Percentiles rank a stretch among this genome's conserved stretches.
These are phyloP conservation scores for Pseudocheirus occidentalis DNA, from an alignment of 2,797 vertebrate species.

Conservation along the genomic window DNA sequence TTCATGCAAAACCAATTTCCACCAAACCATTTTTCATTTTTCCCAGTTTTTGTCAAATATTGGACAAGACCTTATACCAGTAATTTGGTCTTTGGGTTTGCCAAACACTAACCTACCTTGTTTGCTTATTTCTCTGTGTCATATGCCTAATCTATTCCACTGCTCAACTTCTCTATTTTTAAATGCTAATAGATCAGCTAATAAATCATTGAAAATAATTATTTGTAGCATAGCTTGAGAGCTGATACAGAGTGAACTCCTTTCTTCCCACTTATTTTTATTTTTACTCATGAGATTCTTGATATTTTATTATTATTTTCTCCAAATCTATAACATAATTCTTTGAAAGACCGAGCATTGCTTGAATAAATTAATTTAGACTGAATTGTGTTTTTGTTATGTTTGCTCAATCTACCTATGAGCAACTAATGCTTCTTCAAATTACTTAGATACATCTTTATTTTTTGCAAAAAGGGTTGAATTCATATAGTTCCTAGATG, in stretches of 20 bases:
- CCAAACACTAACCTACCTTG: background rate
- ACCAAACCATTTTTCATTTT: no score
- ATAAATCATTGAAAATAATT: background rate
- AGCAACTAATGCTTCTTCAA: background rate
- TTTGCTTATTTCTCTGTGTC: background rate
- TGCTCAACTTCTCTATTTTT: background rate
- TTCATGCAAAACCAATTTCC: no score
- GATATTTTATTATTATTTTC: no score
- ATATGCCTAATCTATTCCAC: background rate
- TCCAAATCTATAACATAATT: no score
- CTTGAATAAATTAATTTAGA: no score
- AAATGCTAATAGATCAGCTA: background rate
- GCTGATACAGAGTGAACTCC: no score
- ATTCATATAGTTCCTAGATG: background rate
- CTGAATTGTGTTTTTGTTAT: background rate
- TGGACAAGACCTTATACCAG: background rate
- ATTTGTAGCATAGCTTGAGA: background rate
- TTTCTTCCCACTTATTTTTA: no score
- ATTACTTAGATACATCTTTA: background rate
- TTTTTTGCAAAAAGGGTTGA: background rate
- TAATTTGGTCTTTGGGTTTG: background rate
- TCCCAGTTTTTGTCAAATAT: background rate
- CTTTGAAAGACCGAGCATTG: no score
- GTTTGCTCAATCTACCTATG: background rate
- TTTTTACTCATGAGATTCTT: no score